A percentile compares a stretch with the other conserved stretches of the same genome.
These are phyloP conservation scores for Ochropacha duplaris DNA, from an alignment of 2,888 invertebrate species.

Conservation along the genomic window DNA sequence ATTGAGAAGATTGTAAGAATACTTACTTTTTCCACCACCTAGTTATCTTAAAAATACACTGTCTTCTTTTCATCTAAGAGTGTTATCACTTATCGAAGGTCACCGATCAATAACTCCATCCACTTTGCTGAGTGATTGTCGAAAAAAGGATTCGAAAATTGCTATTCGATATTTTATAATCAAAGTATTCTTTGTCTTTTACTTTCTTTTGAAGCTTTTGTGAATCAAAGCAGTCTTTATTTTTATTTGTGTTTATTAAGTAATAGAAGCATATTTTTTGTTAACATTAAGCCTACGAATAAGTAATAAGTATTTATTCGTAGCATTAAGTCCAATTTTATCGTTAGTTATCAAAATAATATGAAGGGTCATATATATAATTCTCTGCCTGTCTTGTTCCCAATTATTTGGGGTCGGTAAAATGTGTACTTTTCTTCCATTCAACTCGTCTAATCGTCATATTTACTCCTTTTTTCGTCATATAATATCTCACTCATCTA, in stretches of 20 bases:
- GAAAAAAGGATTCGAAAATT: not conserved
- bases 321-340: too few relatives aligned
- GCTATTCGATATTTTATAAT: conserved; percentile 1
- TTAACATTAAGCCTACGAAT: too few relatives aligned
- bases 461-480: too few relatives aligned
- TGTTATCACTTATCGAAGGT: conserved; percentile 1
- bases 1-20: not conserved
- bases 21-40: not conserved
- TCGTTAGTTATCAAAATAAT: too few relatives aligned
- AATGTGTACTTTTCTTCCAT: too few relatives aligned
- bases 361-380: too few relatives aligned
- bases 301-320: too few relatives aligned
- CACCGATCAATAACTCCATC: conserved; percentile 1
- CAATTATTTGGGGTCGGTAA: too few relatives aligned
- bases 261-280: too few relatives aligned
- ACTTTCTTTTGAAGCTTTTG: not conserved
- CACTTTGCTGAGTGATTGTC: conserved; percentile 1
- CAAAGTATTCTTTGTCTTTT: not conserved
- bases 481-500: too few relatives aligned
- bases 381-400: too few relatives aligned
- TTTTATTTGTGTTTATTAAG: not conserved
- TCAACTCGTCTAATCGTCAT: too few relatives aligned
- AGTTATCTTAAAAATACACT: not conserved
- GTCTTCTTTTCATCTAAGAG: not conserved
- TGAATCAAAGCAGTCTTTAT: not conserved